A percentile compares a stretch with the other conserved stretches of the same genome.
These are phyloP conservation scores for Microcebus tavaratra DNA, from an alignment of 2,113 vertebrate species.

Conservation along the genomic window DNA sequence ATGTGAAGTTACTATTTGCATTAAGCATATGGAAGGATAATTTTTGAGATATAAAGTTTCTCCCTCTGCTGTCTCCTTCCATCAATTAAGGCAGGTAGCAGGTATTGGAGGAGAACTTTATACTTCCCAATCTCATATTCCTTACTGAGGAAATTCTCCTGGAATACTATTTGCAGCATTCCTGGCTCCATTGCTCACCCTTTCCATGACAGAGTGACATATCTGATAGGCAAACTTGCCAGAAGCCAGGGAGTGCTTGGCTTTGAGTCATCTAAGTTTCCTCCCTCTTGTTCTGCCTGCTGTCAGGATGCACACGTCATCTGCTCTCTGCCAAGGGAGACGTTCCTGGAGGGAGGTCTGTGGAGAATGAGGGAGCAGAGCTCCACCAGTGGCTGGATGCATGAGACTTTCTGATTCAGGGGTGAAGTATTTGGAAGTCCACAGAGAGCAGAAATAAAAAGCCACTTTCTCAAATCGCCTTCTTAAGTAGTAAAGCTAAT, in stretches of 20 bases:
- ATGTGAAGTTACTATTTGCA: not conserved
- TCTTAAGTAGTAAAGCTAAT: not conserved
- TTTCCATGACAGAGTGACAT: not conserved
- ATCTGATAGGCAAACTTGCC: not conserved
- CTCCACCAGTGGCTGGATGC: not conserved
- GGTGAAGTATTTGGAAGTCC: not conserved
- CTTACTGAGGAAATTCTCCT: not conserved
- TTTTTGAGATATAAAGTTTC: not conserved
- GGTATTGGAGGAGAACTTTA: not conserved
- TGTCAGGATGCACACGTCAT: not conserved
- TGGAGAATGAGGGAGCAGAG: not conserved
- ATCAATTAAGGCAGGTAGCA: not conserved
- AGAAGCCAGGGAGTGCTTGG: not conserved
- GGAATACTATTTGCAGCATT: not conserved
- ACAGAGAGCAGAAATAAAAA: not conserved
- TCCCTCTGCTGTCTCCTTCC: not conserved
- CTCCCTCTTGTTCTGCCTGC: not conserved
- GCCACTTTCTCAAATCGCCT: not conserved
- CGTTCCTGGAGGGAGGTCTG: not conserved
- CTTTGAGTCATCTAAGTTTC: not conserved
- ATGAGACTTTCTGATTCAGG: not conserved
- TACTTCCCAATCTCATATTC: not conserved
- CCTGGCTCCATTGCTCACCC: not conserved
- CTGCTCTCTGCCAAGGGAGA: not conserved
- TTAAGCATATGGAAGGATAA: not conserved